Conservation (phyloP, 2,113 vertebrate genomes). For the Muntiacus muntjak region DNA sequence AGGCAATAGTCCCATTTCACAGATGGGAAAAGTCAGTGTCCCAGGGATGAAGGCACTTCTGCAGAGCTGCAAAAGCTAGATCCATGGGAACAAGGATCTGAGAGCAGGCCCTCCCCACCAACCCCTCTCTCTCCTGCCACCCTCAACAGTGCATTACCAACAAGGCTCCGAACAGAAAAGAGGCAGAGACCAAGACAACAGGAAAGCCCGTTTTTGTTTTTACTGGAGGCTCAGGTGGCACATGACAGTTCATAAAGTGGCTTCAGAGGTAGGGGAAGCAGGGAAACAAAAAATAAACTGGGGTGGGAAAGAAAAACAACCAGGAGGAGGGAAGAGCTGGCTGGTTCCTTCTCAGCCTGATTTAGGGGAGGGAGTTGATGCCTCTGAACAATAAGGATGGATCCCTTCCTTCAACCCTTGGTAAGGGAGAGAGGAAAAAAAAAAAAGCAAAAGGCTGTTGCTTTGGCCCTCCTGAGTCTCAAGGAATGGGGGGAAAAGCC, state of each 20-base stretch:
- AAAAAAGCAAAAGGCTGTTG: slow-evolving; percentile 50
- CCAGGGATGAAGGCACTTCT: background rate
- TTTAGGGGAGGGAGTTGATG: slow-evolving; percentile 39
- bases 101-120: background rate
- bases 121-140: too few species aligned
- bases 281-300: slow-evolving; percentile 67
- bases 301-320: slow-evolving; percentile 60
- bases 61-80: background rate
- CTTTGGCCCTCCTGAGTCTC: slow-evolving; percentile 71
- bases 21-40: background rate
- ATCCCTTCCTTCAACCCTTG: slow-evolving; percentile 47
- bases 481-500: slow-evolving; percentile 56
- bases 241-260: slow-evolving; percentile 73
- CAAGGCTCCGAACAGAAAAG: background rate
- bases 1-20: background rate
- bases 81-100: accelerated
- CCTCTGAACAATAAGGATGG: slow-evolving; percentile 50
- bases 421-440: background rate
- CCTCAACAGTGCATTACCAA: background rate
- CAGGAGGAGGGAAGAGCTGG: slow-evolving; percentile 63
- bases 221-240: slow-evolving; percentile 79
- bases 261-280: slow-evolving; percentile 54
- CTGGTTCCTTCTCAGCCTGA: slow-evolving; percentile 72
- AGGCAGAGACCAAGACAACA: slow-evolving; percentile 45
- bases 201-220: slow-evolving; percentile 76